Base-by-base conservation (phyloP, 2,888 invertebrate genomes). In the Congeria kusceri region DNA sequence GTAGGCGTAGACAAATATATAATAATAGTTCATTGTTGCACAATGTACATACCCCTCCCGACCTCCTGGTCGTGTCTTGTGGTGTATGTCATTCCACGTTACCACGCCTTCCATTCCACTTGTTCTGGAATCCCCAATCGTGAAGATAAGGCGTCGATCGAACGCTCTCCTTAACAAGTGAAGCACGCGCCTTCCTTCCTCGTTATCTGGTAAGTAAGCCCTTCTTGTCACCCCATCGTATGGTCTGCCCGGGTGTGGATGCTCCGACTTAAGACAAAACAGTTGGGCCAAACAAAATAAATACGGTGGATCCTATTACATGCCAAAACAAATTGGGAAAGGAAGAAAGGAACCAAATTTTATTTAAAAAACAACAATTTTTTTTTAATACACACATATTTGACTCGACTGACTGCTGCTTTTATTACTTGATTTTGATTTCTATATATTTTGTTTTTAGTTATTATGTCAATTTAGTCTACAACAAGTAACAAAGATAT, bases 31-130 rank as follows among this genome's bases (percentile, higher is more conserved):
- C n/a, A 13, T 23, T 2, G n/a, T 25, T 27, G 56, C 3, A 56
- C 56, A 18, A 56, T 56, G 3, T n/a, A 66, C 77, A 61, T 63
- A 88, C 88, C 58, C 69, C 13, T 83, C 78, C 11, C 86, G 70
- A 39, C 87, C 88, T n/a, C 86, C 86, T 9, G 75, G 72, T 3
- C 49, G 77, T 0, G 90, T 89, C 87, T 92, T 92, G 58, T 90
- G 90, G 62, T 90, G 89, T 27, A 90, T 87, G 72, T 89, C 89
- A 64, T 87, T 88, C 87, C 91, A 92, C 0, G 86, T 87, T 15
- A 91, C 85, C 0, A 87, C 87, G 39, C 87, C 86, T 5, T 89
- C 83, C 20, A 76, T 68, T 0, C 91, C 91, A 46, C 89, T 91
- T 15, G 89, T 91, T 20, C 76, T 69, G 5, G 92, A 91, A 2